Percentiles rank a stretch among this genome's conserved stretches.
These are phyloP conservation scores for Zophobas morio DNA, from an alignment of 1,140 invertebrate genomes.

Conservation along the genomic window DNA sequence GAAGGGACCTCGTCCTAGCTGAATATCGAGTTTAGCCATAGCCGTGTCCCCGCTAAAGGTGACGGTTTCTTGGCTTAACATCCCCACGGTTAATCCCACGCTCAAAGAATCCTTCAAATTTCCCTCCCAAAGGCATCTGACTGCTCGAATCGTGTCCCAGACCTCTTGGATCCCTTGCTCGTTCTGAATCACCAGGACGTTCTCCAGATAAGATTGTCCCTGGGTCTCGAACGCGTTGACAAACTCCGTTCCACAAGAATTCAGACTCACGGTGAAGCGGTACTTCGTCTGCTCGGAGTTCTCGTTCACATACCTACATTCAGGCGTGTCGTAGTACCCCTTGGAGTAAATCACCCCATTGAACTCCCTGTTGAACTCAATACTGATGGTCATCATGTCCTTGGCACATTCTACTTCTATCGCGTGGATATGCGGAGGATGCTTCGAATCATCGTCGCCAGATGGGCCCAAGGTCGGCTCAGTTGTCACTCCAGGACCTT, in stretches of 20 bases:
- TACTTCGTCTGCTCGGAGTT: conserved; percentile 80
- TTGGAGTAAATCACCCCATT: conserved; percentile 88
- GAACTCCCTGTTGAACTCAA: conserved; percentile 84
- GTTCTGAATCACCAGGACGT: conserved; percentile 85
- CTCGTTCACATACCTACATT: conserved; percentile 81
- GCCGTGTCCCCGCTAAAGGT: conserved; percentile 89
- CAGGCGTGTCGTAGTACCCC: conserved; percentile 79
- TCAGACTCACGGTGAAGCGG: conserved; percentile 82
- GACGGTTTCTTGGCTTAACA: conserved; percentile 85
- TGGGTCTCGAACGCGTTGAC: conserved; percentile 83
- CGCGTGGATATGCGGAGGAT: conserved; percentile 82
- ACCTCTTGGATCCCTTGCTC: conserved; percentile 87
- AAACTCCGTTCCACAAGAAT: conserved; percentile 86
- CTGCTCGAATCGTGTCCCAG: conserved; percentile 84
- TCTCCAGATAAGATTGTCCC: conserved; percentile 85
- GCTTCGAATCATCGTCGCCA: conserved; percentile 70
- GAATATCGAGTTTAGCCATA: conserved; percentile 84
- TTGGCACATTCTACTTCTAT: conserved; percentile 85
- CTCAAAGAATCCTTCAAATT: conserved; percentile 82
- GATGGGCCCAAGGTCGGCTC: conserved; percentile 13
- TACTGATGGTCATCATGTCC: conserved; percentile 86
- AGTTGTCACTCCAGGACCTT: conserved; percentile 30
- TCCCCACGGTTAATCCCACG: conserved; percentile 83
- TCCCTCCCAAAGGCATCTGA: conserved; percentile 87
- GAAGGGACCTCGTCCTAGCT: conserved; percentile 84